phyloP scores from a whole-genome alignment of 2,113 vertebrate species.

The Entomyzon cyanotis region DNA sequence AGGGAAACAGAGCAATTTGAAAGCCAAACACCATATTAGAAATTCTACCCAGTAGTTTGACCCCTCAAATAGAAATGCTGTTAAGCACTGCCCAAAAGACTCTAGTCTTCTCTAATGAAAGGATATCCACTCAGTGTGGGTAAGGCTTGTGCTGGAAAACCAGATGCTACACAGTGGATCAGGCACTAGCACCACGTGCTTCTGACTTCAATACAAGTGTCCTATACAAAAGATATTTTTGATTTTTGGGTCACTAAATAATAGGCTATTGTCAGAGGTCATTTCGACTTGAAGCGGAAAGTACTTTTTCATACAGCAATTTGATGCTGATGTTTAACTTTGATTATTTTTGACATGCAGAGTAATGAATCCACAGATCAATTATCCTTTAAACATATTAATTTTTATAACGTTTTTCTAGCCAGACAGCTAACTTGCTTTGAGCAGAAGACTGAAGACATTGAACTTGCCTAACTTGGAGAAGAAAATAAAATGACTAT shows the following conservation, averaged over 20 bases:
- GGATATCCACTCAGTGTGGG: not conserved
- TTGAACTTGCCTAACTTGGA: not conserved
- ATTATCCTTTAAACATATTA: not conserved
- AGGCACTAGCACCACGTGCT: not conserved
- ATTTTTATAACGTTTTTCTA: not conserved
- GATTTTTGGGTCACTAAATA: not conserved
- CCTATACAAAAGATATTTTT: not conserved
- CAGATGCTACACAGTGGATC: not conserved
- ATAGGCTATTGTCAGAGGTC: not conserved
- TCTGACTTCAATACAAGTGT: not conserved
- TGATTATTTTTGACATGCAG: not conserved
- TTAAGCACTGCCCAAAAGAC: conserved; percentile 6
- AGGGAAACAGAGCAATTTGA: conserved; percentile 8
- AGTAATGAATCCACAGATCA: not conserved
- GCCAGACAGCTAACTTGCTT: not conserved
- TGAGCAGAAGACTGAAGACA: not conserved
- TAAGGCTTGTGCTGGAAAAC: not conserved
- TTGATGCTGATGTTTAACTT: not conserved
- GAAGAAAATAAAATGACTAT: not conserved
- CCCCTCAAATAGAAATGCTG: conserved; percentile 9
- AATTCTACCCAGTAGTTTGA: conserved; percentile 12
- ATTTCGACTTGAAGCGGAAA: not conserved
- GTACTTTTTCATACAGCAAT: not conserved
- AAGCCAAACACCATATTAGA: not conserved
- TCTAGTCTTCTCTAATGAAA: conserved; percentile 23